Evolutionary conservation across 2,113 vertebrate species (phyloP), one percentile per base, ranked within the genome.

Genomic region (Pachyramphus minor): DNA sequence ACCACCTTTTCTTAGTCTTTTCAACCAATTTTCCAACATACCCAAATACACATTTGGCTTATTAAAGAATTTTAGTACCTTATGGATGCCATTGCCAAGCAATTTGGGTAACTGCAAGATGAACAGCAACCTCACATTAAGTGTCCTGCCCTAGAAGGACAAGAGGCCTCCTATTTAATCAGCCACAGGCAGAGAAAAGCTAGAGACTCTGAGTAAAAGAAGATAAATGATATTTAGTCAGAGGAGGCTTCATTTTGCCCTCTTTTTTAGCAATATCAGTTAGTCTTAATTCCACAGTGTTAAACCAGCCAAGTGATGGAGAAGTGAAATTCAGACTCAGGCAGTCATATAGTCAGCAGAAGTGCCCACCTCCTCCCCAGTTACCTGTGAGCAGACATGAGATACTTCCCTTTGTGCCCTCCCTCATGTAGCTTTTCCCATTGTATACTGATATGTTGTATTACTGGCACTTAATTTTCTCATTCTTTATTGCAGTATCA

Each of bases 1-100:
- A 91, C 66, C 66, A 94, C 91, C 89, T 95, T 94, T 92, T 94
- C 93, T 89, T 86, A 86, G 69, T 74, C 76, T 69, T 90, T 94
- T 94, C 55, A 76, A 50, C 63, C 62, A 69, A 87, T 92, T 87
- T 96, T 44, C 81, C 58, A 56, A 73, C 62, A 62, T 84, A 92
- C 89, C 64, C 84, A 93, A 92, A 87, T 67, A 75, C 24, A 75
- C 76, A 86, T 92, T 95, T 81, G 47, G 80, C 45, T 87, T 94
- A 95, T 95, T 89, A 92, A 80, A 95, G 77, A 72, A 85, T 79
- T 82, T 94, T 87, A 93, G 66, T 84, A 85, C 94, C 71, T 84
- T 94, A 93, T 82, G 93, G 81, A 78, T 91, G 68, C 44, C 64
- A 82, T 75, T 92, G 74, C 58, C 58, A 84, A 95, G 87, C 41